Evolutionary conservation across 2,888 invertebrate species (phyloP).

Genomic region (Blastobasis lacticolella): DNA sequence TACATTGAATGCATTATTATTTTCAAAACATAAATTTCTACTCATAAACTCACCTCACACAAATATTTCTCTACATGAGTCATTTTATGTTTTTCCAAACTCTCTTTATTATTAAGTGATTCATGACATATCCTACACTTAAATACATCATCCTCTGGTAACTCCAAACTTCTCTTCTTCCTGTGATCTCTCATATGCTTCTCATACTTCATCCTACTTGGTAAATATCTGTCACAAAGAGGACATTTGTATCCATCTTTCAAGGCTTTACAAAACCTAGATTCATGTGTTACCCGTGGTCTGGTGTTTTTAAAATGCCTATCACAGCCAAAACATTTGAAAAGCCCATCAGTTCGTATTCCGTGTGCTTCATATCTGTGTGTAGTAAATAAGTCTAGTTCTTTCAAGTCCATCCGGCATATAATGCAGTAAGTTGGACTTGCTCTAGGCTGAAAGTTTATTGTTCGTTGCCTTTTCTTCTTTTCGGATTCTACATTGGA

Average conservation of each 20-base stretch:
- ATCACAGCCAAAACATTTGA: constrained; percentile 58
- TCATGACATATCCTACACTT: constrained; percentile 45
- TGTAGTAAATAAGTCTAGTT: constrained; percentile 20
- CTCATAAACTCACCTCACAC: constrained; percentile 43
- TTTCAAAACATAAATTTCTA: no score
- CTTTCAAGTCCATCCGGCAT: constrained; percentile 40
- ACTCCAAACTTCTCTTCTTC: constrained; percentile 27
- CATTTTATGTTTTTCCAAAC: constrained; percentile 33
- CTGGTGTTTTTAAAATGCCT: constrained; percentile 42
- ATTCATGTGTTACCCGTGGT: constrained; percentile 42
- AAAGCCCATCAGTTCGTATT: constrained; percentile 34
- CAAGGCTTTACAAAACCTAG: constrained; percentile 45
- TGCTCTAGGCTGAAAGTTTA: constrained; percentile 25
- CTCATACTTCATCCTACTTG: constrained; percentile 42
- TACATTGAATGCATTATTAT: no score
- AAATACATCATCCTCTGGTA: constrained; percentile 39
- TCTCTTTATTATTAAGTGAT: constrained; percentile 38
- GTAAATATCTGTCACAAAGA: constrained; percentile 40
- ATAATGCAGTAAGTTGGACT: constrained; percentile 43
- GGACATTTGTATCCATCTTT: constrained; percentile 52
- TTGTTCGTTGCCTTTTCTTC: no score
- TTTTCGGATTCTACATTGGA: no score
- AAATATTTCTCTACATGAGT: constrained; percentile 45
- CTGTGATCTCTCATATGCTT: constrained; percentile 48
- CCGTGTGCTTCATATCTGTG: constrained; percentile 48